Evolutionary conservation across 2,797 vertebrate genomes (phyloP).

Genomic region (Coccyzus lansbergi): DNA sequence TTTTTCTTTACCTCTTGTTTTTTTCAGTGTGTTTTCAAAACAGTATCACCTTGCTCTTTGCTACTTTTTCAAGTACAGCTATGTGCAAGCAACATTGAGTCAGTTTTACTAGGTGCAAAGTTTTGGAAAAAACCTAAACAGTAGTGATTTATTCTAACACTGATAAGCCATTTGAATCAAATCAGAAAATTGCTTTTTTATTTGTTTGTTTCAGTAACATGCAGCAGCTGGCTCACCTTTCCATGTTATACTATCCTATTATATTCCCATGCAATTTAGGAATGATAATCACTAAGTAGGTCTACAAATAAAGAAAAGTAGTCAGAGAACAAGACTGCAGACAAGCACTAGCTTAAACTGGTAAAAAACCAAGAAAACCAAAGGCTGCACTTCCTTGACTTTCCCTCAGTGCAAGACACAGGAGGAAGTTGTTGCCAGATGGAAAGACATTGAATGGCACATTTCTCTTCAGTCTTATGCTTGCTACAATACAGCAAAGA

Average conservation of each 20-base stretch:
- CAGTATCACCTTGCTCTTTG: not conserved
- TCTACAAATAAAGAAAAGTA: not conserved
- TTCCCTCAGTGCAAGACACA: not conserved
- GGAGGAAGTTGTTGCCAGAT: not conserved
- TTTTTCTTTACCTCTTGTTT: not conserved
- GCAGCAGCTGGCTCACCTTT: not conserved
- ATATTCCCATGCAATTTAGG: not conserved
- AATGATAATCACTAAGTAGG: not conserved
- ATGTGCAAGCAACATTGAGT: not conserved
- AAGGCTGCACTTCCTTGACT: not conserved
- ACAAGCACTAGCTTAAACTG: not conserved
- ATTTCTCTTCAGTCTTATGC: not conserved
- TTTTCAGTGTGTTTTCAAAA: not conserved
- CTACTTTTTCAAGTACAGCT: not conserved
- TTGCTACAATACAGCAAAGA: not conserved
- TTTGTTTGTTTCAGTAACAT: not conserved
- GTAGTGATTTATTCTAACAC: not conserved
- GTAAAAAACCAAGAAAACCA: not conserved
- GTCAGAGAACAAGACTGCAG: not conserved
- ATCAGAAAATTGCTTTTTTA: not conserved
- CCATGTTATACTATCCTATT: not conserved
- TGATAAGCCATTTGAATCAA: not conserved
- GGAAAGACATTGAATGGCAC: not conserved
- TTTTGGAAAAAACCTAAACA: not conserved
- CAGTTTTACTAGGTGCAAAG: not conserved